Base-by-base conservation (phyloP, 2,888 invertebrate genomes). In the Torymus texanus region DNA sequence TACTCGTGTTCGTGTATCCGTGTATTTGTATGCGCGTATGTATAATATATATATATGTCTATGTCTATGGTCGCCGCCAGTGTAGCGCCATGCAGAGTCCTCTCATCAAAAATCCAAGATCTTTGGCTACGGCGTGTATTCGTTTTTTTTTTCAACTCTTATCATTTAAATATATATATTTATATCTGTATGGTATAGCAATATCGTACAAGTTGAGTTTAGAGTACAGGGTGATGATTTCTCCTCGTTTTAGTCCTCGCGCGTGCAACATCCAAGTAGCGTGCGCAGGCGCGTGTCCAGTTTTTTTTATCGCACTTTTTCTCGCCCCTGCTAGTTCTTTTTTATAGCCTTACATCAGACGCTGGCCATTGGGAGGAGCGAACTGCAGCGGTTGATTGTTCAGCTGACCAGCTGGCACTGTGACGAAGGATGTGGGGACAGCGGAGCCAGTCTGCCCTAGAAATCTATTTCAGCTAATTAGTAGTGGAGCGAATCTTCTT, bases 331-430 rank as follows among this genome's bases (percentile, higher is more conserved):
- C 65, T 68, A 51, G 61, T 59, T 62, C 61, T 78, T 74, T n/a
- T 13, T 56, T 65, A 8, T 80, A 68, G 68, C 63, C 56, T 88
- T 86, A 89, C 88, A 89, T 88, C 87, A 89, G 88, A 76, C 87
- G 89, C 80, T 90, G 90, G 74, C 88, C 87, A 70, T 87, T 90
- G n/a, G 87, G 84, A 74, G 90, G 86, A 78, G 87, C 85, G 80
- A 88, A 89, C 81, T 88, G 88, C 50, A 86, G 82, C 83, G 86
- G 88, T 78, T 88, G 89, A 78, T 83, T 68, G 13, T 13, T 75
- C 2, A 79, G 81, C 62, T 79, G 81, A 16, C 70, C 70, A n/a
- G 75, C 14, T 41, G 76, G 73, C 58, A 87, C 87, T 73, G 85
- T 85, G 77, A 87, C 85, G 61, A 85, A 89, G 18, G 87, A 86